phyloP scores from a whole-genome alignment of 2,113 vertebrate species.

The Zapornia atra region DNA sequence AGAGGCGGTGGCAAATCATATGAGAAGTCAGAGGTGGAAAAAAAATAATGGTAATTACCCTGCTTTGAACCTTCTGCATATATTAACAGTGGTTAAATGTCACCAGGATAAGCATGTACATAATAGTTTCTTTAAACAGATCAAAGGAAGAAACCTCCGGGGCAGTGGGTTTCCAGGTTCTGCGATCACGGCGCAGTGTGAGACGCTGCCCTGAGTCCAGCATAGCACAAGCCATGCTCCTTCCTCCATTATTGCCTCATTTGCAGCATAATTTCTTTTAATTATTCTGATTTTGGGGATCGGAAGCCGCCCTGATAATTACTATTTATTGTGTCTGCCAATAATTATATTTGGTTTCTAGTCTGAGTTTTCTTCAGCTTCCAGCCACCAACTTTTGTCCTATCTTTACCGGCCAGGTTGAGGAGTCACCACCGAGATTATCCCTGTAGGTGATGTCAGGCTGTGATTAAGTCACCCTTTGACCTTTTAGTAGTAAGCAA shows the following conservation, averaged over 20 bases:
- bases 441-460: background rate
- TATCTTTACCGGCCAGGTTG: background rate
- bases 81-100: constrained; percentile 46
- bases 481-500: background rate
- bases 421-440: background rate
- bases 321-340: background rate
- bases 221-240: background rate
- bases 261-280: background rate
- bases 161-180: background rate
- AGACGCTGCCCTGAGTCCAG: background rate
- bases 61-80: constrained; percentile 40
- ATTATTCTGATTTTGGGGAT: background rate
- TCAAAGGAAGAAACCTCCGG: constrained; percentile 12
- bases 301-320: background rate
- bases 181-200: background rate
- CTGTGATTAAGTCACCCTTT: background rate
- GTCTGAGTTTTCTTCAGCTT: constrained; percentile 2
- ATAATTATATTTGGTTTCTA: background rate
- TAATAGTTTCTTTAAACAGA: constrained; percentile 52
- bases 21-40: constrained; percentile 7
- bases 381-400: background rate
- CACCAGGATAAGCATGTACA: constrained; percentile 5
- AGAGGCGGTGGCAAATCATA: background rate
- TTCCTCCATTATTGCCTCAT: background rate
- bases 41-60: constrained; percentile 61